Evolutionary conservation across 2,797 vertebrate genomes (phyloP).

Genomic region (Ciconia nigra): DNA sequence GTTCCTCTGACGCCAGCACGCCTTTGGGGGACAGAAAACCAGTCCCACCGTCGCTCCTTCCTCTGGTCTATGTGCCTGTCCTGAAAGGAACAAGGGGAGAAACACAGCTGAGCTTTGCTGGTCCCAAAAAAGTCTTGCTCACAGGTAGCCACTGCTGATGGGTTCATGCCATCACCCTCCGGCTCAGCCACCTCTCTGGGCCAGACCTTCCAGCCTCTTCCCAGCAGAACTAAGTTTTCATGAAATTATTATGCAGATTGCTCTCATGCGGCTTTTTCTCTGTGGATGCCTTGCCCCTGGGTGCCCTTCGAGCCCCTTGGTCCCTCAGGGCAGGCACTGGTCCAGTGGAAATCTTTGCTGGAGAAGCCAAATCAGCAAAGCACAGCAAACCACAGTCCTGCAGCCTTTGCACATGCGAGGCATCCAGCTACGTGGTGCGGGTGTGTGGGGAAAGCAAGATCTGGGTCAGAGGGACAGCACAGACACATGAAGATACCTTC

Average conservation of each 20-base stretch:
- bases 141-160: background rate
- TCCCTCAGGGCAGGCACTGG: background rate
- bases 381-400: background rate
- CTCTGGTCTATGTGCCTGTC: background rate
- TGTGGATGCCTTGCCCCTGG: background rate
- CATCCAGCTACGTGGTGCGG: background rate
- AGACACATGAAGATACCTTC: background rate
- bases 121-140: background rate
- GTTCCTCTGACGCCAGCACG: background rate
- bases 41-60: background rate
- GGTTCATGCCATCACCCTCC: background rate
- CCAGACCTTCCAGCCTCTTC: background rate
- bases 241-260: background rate
- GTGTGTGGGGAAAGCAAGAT: background rate
- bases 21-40: background rate
- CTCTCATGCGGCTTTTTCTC: background rate
- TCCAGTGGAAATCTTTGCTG: background rate
- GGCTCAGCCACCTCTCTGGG: background rate
- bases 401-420: background rate
- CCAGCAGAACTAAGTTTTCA: background rate
- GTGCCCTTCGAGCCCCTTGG: background rate
- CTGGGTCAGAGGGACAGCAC: background rate
- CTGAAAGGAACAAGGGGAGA: conserved; percentile 18
- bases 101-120: background rate
- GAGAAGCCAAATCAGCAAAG: background rate